Percentiles rank a stretch among this genome's conserved stretches.
Evolutionary conservation across 2,888 invertebrate genomes (phyloP).

Genomic region (Cerastoderma edule): DNA sequence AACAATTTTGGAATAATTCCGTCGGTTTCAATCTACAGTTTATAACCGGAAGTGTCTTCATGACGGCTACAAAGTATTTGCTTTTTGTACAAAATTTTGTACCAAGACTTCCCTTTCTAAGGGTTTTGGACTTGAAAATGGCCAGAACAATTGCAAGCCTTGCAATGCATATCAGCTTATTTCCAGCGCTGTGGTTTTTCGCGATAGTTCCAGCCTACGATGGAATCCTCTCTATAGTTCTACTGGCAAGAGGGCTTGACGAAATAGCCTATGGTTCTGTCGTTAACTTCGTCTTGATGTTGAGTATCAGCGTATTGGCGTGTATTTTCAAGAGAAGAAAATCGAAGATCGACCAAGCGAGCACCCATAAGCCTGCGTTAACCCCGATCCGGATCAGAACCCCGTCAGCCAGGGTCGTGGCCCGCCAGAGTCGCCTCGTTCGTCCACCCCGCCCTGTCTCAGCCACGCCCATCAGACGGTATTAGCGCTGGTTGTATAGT

Average conservation of each 20-base stretch:
- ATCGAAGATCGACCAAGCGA: neutral
- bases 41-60: constrained; percentile 2
- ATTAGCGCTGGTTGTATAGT: too few species aligned
- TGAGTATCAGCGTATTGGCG: neutral
- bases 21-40: neutral
- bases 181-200: constrained; percentile 14
- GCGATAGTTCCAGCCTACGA: constrained; percentile 23
- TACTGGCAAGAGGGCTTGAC: neutral
- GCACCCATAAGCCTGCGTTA: neutral
- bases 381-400: neutral
- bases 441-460: neutral
- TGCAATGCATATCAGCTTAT: constrained; percentile 5
- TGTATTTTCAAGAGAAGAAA: neutral
- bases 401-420: constrained; percentile 20
- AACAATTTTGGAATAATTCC: constrained; percentile 3
- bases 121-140: constrained; percentile 13
- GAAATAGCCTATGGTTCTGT: neutral
- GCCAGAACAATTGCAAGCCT: constrained; percentile 1
- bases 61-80: constrained; percentile 21
- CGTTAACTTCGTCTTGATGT: neutral
- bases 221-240: constrained; percentile 5
- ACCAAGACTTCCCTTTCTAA: constrained; percentile 1
- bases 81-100: constrained; percentile 8
- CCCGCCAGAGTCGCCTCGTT: neutral
- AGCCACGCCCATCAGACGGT: constrained; percentile 3